Evolutionary conservation across 2,113 vertebrate species (phyloP), one percentile per base, ranked within the genome.

Genomic region (Pteropus alecto): DNA sequence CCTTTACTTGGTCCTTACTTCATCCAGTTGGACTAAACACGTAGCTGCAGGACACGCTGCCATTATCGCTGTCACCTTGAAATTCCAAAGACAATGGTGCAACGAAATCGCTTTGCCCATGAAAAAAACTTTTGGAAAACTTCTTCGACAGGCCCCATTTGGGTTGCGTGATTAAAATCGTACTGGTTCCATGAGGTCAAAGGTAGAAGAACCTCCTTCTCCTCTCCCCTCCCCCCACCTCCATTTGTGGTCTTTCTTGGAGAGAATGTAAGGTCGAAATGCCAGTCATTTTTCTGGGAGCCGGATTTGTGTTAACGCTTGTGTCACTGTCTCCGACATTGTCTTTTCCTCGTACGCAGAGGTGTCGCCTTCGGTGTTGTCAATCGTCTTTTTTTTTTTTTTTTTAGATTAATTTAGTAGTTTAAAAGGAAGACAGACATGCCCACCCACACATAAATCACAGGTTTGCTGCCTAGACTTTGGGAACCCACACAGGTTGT

Each of bases 381-480:
- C 95, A 96, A 94, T 87, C 92, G 60, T 41, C 70, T 92, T 60
- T 24, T 58, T 24, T 78, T 67, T 87, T 71, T 60, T 70, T 68
- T 73, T 78, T 30, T 12, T n/a, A 90, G 86, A 87, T 95, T 94
- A 95, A 96, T 95, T 94, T 96, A 71, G 88, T 86, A 88, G 58
- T 96, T 97, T 96, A 54, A 95, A 94, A 89, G 87, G 94, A 84
- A 97, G 94, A 96, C 91, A 84, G 96, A 95, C 84, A 58, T 84
- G 93, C 86, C 86, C 76, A 71, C 97, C 78, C 92, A 94, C 96
- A 94, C 91, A 87, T 83, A 94, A 95, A 97, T 96, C 97, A 94
- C 67, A 91, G 95, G 88, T 87, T 97, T 81, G 58, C 46, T 84
- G 86, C 89, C 73, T 92, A 6, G 76, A 26, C 94, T 79, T 76